Evolutionary conservation across 2,113 vertebrate species (phyloP).

Genomic region (Romanogobio albipinnatus): DNA sequence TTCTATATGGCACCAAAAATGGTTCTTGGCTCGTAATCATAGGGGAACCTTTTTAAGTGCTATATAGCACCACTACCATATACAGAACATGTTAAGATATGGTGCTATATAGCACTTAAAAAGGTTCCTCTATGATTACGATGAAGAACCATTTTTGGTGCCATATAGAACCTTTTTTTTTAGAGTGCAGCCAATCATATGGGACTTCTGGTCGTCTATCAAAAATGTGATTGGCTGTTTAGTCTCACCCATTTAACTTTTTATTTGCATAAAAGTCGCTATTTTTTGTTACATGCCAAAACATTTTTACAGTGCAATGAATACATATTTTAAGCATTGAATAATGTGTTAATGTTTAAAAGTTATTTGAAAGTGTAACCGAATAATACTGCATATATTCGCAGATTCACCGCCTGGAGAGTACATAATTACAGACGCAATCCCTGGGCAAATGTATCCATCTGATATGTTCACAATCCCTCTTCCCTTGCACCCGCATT

Average conservation of each 20-base stretch:
- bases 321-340: not conserved
- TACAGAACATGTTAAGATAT: too few species aligned
- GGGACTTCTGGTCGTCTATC: not conserved
- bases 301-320: not conserved
- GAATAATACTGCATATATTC: not conserved
- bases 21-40: too few species aligned
- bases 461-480: slow-evolving; percentile 23
- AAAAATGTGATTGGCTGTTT: not conserved
- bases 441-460: not conserved
- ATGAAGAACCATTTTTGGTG: too few species aligned
- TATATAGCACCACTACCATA: too few species aligned
- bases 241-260: not conserved
- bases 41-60: too few species aligned
- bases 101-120: too few species aligned
- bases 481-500: slow-evolving; percentile 45
- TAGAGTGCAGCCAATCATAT: too few species aligned
- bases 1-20: too few species aligned
- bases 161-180: too few species aligned
- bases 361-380: not conserved
- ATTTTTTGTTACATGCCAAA: not conserved
- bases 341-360: not conserved
- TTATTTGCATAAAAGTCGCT: not conserved
- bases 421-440: not conserved
- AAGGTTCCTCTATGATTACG: too few species aligned
- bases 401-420: slow-evolving; percentile 43